Conservation (phyloP, 2,797 vertebrate species). For the Odontamblyopus rebecca region DNA sequence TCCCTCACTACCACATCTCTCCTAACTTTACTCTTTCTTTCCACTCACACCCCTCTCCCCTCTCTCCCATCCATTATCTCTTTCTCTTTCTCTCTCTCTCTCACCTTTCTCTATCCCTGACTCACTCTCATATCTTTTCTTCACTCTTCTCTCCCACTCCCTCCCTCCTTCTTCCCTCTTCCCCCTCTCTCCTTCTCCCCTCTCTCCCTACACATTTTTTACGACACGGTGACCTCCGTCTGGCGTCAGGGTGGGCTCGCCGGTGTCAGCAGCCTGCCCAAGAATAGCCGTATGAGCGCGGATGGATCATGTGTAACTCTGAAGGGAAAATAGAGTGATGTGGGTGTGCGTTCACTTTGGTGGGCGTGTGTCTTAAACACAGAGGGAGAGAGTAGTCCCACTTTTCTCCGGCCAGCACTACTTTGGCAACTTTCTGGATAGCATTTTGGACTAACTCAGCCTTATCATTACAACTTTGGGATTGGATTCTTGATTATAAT, state of each 20-base stretch:
- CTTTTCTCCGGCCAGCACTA: conserved; percentile 55
- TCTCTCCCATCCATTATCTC: neutral
- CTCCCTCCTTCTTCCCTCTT: neutral
- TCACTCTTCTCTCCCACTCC: neutral
- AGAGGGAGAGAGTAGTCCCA: conserved; percentile 44
- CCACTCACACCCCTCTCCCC: neutral
- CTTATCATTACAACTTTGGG: neutral
- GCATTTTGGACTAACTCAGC: conserved; percentile 31
- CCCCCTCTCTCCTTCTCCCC: neutral
- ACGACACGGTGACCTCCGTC: conserved; percentile 58
- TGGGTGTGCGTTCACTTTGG: conserved; percentile 50
- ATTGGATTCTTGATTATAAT: conserved; percentile 46
- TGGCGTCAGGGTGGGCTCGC: conserved; percentile 66
- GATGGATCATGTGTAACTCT: conserved; percentile 53
- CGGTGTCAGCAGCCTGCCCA: conserved; percentile 77
- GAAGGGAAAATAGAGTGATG: conserved; percentile 39
- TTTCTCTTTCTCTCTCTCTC: neutral
- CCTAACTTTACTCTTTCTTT: neutral
- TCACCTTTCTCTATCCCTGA: neutral
- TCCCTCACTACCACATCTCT: neutral
- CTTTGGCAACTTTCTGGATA: conserved; percentile 43
- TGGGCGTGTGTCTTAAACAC: conserved; percentile 23
- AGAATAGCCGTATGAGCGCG: conserved; percentile 63
- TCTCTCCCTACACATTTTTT: conserved; percentile 16
- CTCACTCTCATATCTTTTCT: neutral